These are phyloP conservation scores for Sapajus apella DNA, from an alignment of 2,113 vertebrate species.

Conservation along the genomic window DNA sequence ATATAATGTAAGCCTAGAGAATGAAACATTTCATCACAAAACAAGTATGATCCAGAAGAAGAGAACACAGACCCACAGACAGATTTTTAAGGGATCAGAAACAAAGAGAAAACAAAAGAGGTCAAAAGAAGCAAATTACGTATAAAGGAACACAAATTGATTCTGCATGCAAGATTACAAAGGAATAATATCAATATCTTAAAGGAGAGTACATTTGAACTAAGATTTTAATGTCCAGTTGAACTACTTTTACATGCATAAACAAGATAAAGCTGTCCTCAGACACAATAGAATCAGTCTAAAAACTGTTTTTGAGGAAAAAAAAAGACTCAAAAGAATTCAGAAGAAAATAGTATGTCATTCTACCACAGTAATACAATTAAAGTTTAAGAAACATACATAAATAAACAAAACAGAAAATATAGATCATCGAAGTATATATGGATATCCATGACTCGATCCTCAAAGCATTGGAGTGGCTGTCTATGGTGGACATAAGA, in stretches of 20 bases:
- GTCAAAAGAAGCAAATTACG: not conserved
- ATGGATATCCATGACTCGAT: not conserved
- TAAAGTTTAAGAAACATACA: not conserved
- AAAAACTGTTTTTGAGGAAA: not conserved
- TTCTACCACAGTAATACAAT: not conserved
- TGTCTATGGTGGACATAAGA: not conserved
- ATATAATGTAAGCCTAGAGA: not conserved
- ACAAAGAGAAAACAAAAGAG: not conserved
- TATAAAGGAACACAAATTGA: not conserved
- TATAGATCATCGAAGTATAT: not conserved
- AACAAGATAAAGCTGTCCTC: not conserved
- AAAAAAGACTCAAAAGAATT: not conserved
- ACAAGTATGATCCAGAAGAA: not conserved
- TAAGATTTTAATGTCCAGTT: not conserved
- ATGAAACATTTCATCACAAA: not conserved
- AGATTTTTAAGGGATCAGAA: conserved; percentile 3
- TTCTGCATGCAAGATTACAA: not conserved
- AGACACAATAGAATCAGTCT: not conserved
- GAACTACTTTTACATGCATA: not conserved
- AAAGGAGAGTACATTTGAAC: not conserved
- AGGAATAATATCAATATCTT: not conserved
- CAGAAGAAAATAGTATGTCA: not conserved
- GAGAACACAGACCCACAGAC: not conserved
- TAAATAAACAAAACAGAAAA: not conserved
- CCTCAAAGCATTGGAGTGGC: not conserved